Conservation (phyloP, 2,113 vertebrate genomes). For the Hippocampus comes region DNA sequence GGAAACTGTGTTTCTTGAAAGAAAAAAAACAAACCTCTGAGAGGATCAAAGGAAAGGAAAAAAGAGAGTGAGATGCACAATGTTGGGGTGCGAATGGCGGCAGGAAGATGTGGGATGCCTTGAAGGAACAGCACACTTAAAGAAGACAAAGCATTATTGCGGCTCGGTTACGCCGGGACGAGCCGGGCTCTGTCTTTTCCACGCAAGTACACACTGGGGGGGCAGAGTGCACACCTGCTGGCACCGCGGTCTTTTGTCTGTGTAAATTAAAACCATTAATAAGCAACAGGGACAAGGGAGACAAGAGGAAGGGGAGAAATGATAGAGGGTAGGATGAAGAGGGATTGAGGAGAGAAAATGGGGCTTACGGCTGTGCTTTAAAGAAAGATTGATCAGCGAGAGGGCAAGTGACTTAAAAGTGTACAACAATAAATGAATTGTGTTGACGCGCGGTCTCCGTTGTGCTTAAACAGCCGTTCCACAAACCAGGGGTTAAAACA, state of each 20-base stretch:
- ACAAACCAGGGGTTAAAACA: constrained; percentile 9
- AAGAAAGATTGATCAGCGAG: constrained; percentile 30
- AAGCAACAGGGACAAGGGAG: constrained; percentile 70
- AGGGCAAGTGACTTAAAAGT: constrained; percentile 19
- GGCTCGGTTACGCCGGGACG: constrained; percentile 52
- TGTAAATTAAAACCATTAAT: constrained; percentile 95
- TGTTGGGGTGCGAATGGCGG: constrained; percentile 8
- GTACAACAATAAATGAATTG: background rate
- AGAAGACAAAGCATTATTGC: constrained; percentile 75
- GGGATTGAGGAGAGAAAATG: constrained; percentile 9
- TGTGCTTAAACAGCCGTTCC: background rate
- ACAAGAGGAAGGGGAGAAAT: constrained; percentile 11
- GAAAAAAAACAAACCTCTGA: background rate
- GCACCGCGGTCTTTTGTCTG: constrained; percentile 71
- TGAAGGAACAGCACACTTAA: constrained; percentile 67
- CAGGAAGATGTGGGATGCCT: constrained; percentile 50
- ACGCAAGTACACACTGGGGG: constrained; percentile 58
- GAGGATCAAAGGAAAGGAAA: background rate
- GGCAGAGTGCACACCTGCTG: constrained; percentile 66
- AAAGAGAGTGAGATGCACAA: background rate
- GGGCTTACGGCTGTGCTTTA: constrained; percentile 32
- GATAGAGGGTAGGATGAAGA: constrained; percentile 19
- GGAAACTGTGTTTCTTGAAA: background rate
- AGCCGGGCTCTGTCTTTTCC: constrained; percentile 27
- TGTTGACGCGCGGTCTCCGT: background rate